These are phyloP conservation scores for Brachycybe producta DNA, from an alignment of 2,888 invertebrate genomes.

Conservation along the genomic window DNA sequence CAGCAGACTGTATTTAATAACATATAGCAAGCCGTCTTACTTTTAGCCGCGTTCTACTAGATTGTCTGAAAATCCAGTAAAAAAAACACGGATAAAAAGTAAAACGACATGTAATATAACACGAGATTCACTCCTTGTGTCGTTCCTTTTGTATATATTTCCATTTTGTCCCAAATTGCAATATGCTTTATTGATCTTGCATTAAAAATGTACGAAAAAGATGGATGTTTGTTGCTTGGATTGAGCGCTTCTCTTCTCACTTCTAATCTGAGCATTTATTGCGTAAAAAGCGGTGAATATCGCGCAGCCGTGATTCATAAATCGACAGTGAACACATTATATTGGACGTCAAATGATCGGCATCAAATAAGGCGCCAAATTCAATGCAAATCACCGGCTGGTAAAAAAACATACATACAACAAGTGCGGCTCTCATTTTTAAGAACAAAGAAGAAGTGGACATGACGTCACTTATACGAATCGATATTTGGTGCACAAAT, in stretches of 20 bases:
- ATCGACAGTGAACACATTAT: not conserved
- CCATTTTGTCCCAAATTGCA: no score
- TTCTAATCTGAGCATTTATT: not conserved
- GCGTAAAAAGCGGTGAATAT: not conserved
- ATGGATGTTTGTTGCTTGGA: not conserved
- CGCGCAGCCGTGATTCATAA: not conserved
- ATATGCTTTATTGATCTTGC: no score
- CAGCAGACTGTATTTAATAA: no score
- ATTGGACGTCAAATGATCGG: not conserved
- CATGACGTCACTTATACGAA: no score
- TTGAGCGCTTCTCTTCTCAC: not conserved
- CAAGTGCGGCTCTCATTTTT: not conserved
- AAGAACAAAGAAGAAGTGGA: not conserved
- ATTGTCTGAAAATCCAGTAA: no score
- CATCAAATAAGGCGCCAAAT: not conserved
- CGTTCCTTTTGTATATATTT: no score
- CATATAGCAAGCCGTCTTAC: no score
- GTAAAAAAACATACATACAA: not conserved
- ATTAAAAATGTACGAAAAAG: not conserved
- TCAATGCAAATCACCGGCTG: not conserved
- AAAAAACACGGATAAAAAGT: no score
- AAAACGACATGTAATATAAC: no score
- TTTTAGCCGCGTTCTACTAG: no score
- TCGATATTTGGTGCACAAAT: no score
- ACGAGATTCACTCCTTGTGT: no score